These are phyloP conservation scores for Chrysolina americana DNA, from an alignment of 2,888 invertebrate species.

Conservation along the genomic window DNA sequence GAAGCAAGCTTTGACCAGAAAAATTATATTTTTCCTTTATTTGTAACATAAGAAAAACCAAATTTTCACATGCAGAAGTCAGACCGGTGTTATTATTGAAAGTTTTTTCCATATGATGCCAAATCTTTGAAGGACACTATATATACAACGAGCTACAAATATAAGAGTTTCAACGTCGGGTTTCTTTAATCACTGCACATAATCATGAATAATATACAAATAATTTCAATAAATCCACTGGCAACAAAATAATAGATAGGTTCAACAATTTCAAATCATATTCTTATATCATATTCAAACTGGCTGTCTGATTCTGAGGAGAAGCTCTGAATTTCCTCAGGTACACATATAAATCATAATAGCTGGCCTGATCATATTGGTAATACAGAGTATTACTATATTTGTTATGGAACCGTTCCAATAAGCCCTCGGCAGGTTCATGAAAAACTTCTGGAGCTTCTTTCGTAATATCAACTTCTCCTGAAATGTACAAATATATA, in stretches of 20 bases:
- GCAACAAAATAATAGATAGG: neutral
- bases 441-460: conserved; percentile 15
- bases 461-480: conserved; percentile 8
- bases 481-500: neutral
- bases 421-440: neutral
- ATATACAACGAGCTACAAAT: too few species aligned
- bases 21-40: too few species aligned
- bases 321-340: conserved; percentile 13
- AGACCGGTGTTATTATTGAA: too few species aligned
- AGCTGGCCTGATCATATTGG: conserved; percentile 11
- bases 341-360: conserved; percentile 10
- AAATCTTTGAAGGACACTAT: too few species aligned
- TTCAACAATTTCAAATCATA: neutral
- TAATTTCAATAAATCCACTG: conserved; percentile 5
- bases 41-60: too few species aligned
- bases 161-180: too few species aligned
- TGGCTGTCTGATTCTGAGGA: neutral
- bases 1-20: too few species aligned
- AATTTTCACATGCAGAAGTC: too few species aligned
- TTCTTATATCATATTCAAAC: neutral
- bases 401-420: conserved; percentile 1
- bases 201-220: conserved; percentile 8
- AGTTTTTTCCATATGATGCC: too few species aligned
- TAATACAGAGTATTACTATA: neutral
- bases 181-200: neutral